phyloP scores from a whole-genome alignment of 2,797 vertebrate species.

The Pseudomugil tenellus region DNA sequence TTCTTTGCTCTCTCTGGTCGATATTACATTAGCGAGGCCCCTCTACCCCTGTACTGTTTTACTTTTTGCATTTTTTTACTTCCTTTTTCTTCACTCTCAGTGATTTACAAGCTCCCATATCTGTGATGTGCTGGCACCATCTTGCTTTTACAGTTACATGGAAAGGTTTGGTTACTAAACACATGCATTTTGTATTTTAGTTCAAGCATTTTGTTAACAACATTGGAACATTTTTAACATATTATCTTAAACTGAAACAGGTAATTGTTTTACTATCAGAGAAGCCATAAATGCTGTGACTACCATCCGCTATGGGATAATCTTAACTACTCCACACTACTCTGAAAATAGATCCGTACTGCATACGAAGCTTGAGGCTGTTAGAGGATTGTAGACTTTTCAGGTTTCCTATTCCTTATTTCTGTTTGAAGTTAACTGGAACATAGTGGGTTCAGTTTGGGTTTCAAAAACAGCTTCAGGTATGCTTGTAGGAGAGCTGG shows the following conservation, averaged over 20 bases:
- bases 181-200: not conserved
- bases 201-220: too few species aligned
- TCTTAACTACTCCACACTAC: not conserved
- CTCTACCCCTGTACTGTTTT: conserved; percentile 46
- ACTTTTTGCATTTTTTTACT: conserved; percentile 47
- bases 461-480: not conserved
- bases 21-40: conserved; percentile 73
- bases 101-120: conserved; percentile 34
- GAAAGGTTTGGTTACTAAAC: not conserved
- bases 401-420: not conserved
- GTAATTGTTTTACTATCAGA: not conserved
- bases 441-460: not conserved
- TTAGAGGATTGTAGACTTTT: not conserved
- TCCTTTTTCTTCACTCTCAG: conserved; percentile 48
- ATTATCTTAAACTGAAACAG: not conserved
- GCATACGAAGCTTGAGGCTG: not conserved
- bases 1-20: conserved; percentile 67
- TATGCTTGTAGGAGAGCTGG: not conserved
- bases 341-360: not conserved
- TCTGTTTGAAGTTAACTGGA: not conserved
- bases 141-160: conserved; percentile 9
- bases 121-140: conserved; percentile 19
- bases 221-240: not conserved
- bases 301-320: not conserved
- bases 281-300: not conserved